phyloP scores from a whole-genome alignment of 1,140 invertebrate species.

The Thrips palmi region DNA sequence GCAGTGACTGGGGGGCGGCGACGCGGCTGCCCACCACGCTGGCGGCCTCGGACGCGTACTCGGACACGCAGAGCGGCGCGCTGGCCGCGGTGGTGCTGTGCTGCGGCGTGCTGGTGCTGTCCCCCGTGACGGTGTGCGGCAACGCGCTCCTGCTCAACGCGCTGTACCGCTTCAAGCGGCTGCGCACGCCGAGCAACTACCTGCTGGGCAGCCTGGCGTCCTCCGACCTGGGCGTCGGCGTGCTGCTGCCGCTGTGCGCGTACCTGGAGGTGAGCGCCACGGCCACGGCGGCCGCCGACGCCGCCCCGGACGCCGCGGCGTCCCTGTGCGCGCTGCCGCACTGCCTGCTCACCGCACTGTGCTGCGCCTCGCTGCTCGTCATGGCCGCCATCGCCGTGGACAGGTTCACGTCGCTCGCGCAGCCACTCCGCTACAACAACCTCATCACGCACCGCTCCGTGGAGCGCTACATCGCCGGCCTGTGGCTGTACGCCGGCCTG shows the following conservation, averaged over 20 bases:
- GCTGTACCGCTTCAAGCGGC: constrained; percentile 36
- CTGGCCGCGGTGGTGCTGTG: constrained; percentile 28
- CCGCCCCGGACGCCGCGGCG: constrained; percentile 23
- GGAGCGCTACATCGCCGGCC: constrained; percentile 32
- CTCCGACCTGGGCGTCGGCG: constrained; percentile 51
- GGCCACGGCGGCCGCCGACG: constrained; percentile 13
- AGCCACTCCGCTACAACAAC: constrained; percentile 39
- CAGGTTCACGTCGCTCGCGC: constrained; percentile 38
- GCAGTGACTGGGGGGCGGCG: too few relatives aligned
- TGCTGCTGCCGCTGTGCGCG: constrained; percentile 48
- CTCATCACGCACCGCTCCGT: constrained; percentile 40
- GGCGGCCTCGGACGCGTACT: too few relatives aligned
- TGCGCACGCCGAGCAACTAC: constrained; percentile 46
- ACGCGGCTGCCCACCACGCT: too few relatives aligned
- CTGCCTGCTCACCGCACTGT: constrained; percentile 37
- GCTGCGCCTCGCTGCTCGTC: constrained; percentile 39
- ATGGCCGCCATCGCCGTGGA: constrained; percentile 45
- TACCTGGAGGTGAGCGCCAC: constrained; percentile 32
- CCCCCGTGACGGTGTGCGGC: constrained; percentile 31
- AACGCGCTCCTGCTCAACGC: constrained; percentile 36
- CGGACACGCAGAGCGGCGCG: constrained; percentile 19
- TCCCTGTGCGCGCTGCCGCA: constrained; percentile 36
- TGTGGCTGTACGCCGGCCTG: constrained; percentile 38
- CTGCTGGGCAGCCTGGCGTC: constrained; percentile 53
- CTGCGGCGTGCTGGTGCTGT: constrained; percentile 34